These are phyloP conservation scores for Garrulus glandarius DNA, from an alignment of 2,797 vertebrate species.

Conservation along the genomic window DNA sequence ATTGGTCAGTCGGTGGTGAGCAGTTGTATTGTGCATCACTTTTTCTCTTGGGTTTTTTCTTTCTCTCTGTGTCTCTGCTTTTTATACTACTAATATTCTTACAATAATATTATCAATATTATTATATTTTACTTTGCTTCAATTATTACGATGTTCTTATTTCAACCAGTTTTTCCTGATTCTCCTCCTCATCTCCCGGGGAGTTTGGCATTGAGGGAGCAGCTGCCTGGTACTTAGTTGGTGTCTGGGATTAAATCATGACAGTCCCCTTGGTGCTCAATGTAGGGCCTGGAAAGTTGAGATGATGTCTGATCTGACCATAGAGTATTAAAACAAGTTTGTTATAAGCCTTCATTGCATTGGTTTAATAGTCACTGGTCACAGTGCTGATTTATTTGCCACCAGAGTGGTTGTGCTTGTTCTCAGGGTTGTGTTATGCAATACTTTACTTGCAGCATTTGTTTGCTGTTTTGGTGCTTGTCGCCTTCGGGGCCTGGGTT, in stretches of 20 bases:
- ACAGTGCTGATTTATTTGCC: neutral
- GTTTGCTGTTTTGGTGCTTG: neutral
- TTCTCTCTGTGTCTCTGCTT: neutral
- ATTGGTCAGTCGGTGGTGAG: neutral
- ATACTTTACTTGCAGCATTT: neutral
- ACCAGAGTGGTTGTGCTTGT: neutral
- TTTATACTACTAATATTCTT: neutral
- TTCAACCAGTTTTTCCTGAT: neutral
- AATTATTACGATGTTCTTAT: neutral
- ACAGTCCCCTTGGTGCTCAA: neutral
- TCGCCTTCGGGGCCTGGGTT: neutral
- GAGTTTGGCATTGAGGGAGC: neutral
- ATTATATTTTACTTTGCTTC: neutral
- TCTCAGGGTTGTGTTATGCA: neutral
- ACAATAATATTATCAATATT: neutral
- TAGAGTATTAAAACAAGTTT: neutral
- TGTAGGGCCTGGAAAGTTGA: fast-evolving
- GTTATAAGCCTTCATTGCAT: neutral
- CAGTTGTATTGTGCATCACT: neutral
- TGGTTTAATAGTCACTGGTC: neutral
- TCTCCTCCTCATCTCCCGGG: neutral
- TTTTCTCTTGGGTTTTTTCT: neutral
- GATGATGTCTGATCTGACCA: neutral
- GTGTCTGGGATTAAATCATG: neutral
- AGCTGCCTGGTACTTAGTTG: neutral